Base-by-base conservation (phyloP, 1,140 invertebrate genomes). In the Aphaenogaster rudis region DNA sequence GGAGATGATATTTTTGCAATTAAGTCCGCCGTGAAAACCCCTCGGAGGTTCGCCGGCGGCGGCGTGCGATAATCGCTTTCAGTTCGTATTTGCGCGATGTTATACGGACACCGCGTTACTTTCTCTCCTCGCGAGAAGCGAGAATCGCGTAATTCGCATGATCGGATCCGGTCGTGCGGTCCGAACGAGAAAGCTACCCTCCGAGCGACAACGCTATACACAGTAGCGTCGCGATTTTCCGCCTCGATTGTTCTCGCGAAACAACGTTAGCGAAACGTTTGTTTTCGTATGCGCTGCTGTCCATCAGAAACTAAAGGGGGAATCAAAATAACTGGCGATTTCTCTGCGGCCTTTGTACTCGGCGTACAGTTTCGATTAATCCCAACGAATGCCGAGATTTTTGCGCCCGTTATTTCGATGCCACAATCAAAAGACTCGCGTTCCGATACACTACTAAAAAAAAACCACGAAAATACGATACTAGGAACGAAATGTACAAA, bases 351-450 rank as follows among this genome's bases (percentile, higher is more conserved):
- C 69, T 76, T 84, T 84, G 69, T 84, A 54, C 54, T 36, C 57
- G 54, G 80, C 42, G 80, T 59, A 48, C 67, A 42, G 67, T 84
- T 76, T 84, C 69, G 69, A 84, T 84, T 84, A 84, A 84, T 84
- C 80, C 42, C 69, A 33, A 42, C 69, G 80, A 84, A 84, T 71
- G 15, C 50, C 69, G 69, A 84, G 69, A 84, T 63, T 84, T 84
- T 74, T 84, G 54, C 80, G 69, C 57, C 80, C 80, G 80, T 84
- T 84, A 84, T 84, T 76, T 50, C 69, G 80, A 84, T 61, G 57
- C 52, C 80, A 57, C 80, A 84, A 84, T 84, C 80, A 84, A 84
- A 84, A 84, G 80, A 84, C 80, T 71, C 78, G 78, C 76, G 76
- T 64, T 36, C 39, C 54, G 57, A 84, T 84, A 76, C 28, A 59